Evolutionary conservation across 2,888 invertebrate genomes (phyloP), one percentile per base, ranked within the genome.

Genomic region (Calephelis perditalis): DNA sequence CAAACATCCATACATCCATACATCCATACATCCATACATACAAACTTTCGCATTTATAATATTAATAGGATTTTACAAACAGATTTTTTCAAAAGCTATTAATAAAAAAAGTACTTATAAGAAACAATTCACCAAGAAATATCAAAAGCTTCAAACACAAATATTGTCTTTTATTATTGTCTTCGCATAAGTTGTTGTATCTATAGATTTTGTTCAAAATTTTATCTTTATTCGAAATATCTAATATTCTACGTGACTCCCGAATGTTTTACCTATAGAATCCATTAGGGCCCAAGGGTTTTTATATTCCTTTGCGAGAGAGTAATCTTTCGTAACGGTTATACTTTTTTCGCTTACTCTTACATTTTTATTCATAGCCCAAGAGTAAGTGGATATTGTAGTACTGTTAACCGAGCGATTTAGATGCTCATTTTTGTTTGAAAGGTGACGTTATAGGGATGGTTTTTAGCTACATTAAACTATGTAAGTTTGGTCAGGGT

Each of bases 171-270:
- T 56, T 37, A 47, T 60, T 47, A 56, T 60, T 47, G 12, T 12
- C 7, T 37, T n/a, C n/a, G 9, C 8, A n/a, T 52, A 40, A 43
- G 15, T 10, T 75, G 77, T 47, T 9, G 12, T 15, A 47, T 47
- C 3, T 47, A 47, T 15, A 12, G 47, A 15, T 7, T 47, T 47
- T 15, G 47, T 47, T 47, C 47, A 47, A 47, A 49, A 54, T 54
- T 44, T 54, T 54, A 44, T 26, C 43, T 43, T 54, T 49, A 54
- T 77, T 77, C 65, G 71, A 65, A 67, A 65, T 63, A 63, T 76
- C 78, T 84, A 83, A 87, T 88, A 86, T 84, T 85, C 79, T 88
- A 87, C 88, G 88, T 87, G 88, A 88, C 87, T 82, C 73, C 73
- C 59, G 64, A 62, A 61, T 64, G 62, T 65, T 61, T 63, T 56